These are phyloP conservation scores for Lysandra bellargus DNA, from an alignment of 2,888 invertebrate species.

Conservation along the genomic window DNA sequence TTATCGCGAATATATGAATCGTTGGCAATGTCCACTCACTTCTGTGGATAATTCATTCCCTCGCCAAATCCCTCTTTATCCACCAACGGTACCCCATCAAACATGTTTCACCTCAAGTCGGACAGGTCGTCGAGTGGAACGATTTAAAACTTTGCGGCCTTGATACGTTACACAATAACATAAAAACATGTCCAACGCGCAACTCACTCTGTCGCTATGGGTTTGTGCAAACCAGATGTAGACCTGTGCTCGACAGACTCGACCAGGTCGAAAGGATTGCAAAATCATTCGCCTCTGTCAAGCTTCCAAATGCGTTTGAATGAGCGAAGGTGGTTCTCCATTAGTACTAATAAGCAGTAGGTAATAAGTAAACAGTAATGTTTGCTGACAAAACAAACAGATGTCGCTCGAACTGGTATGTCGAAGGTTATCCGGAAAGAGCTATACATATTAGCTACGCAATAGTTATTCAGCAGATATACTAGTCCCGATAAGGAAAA, in stretches of 20 bases:
- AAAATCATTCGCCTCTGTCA: background rate
- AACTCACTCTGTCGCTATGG: background rate
- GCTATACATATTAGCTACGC: background rate
- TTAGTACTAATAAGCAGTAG: background rate
- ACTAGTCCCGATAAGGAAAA: background rate
- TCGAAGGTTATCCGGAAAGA: slow-evolving; percentile 6
- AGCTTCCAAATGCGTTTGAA: background rate
- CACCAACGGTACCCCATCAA: slow-evolving; percentile 6
- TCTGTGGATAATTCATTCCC: background rate
- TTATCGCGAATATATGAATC: background rate
- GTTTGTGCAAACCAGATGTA: background rate
- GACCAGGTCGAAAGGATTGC: background rate
- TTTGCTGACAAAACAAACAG: slow-evolving; percentile 7
- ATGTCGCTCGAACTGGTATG: background rate
- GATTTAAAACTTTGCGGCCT: slow-evolving; percentile 25
- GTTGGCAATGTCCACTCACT: background rate
- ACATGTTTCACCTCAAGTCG: background rate
- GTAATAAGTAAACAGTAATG: background rate
- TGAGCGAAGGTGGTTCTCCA: background rate
- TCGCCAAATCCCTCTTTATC: background rate
- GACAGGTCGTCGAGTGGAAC: slow-evolving; percentile 22
- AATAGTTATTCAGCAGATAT: background rate
- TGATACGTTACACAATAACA: slow-evolving; percentile 11
- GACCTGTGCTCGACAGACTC: background rate
- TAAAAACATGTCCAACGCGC: background rate